These are phyloP conservation scores for Sebastes taczanowskii DNA, from an alignment of 2,797 vertebrate genomes.

Conservation along the genomic window DNA sequence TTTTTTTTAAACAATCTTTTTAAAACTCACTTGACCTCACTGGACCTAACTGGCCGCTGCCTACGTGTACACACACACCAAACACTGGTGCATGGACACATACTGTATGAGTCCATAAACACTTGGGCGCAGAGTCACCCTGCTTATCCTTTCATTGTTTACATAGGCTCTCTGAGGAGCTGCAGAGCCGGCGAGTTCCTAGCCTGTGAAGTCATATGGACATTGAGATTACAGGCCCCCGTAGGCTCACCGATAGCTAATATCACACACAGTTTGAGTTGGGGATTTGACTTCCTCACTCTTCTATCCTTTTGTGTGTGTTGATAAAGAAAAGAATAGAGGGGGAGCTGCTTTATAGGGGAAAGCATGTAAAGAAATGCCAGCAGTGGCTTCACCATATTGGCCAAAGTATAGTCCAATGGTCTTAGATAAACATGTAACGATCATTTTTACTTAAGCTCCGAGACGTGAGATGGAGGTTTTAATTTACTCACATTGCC, in stretches of 20 bases:
- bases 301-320: slow-evolving; percentile 16
- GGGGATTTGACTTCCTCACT: slow-evolving; percentile 32
- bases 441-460: slow-evolving; percentile 17
- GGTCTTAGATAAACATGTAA: slow-evolving; percentile 35
- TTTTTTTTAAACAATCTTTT: not conserved
- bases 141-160: slow-evolving; percentile 40
- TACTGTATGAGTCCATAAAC: not conserved
- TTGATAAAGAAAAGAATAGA: slow-evolving; percentile 27
- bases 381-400: not conserved
- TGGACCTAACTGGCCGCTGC: not conserved
- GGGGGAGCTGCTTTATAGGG: not conserved
- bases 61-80: not conserved
- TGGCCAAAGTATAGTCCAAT: not conserved
- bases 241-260: slow-evolving; percentile 29
- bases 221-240: slow-evolving; percentile 51
- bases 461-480: not conserved
- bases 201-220: slow-evolving; percentile 67
- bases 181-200: slow-evolving; percentile 37
- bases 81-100: not conserved
- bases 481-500: slow-evolving; percentile 22
- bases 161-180: slow-evolving; percentile 30
- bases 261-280: slow-evolving; percentile 51
- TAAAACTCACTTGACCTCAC: not conserved
- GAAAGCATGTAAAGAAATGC: not conserved
- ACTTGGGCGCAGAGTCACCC: not conserved